Conservation (phyloP, 64 coral and sea anemone species). For the Stichodactyla mertensii region DNA sequence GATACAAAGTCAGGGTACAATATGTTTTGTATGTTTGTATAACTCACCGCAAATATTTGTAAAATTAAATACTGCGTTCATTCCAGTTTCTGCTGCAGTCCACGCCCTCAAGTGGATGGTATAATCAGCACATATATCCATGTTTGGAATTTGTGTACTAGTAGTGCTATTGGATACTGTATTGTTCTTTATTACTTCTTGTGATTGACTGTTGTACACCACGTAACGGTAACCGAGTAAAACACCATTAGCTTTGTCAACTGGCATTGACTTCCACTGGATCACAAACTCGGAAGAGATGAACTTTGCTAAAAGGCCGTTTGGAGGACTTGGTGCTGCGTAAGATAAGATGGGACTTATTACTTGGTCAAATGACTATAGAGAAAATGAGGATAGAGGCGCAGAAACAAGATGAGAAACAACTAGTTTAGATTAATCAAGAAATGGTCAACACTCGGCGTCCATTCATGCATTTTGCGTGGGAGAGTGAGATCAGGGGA, state of each 20-base stretch:
- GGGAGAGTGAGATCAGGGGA: too few species aligned
- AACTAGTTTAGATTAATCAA: too few species aligned
- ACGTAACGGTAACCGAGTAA: background rate
- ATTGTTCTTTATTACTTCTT: background rate
- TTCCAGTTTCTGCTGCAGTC: background rate
- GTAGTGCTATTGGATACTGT: background rate
- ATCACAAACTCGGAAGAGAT: background rate
- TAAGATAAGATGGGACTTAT: background rate
- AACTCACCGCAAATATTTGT: slow-evolving; percentile 1
- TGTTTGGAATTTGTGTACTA: background rate
- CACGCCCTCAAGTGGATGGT: background rate
- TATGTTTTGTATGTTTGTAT: too few species aligned
- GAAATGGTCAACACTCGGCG: too few species aligned
- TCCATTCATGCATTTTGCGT: too few species aligned
- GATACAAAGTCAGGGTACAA: too few species aligned
- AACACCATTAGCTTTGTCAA: slow-evolving; percentile 16
- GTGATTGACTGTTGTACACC: background rate
- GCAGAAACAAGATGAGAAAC: background rate
- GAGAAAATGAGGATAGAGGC: background rate
- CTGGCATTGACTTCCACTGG: background rate
- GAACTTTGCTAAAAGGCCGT: background rate
- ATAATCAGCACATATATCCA: background rate
- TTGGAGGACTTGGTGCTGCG: background rate
- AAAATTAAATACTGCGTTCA: background rate
- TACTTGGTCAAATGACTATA: background rate